Evolutionary conservation across 2,113 vertebrate genomes (phyloP).

Genomic region (Dicerorhinus sumatrensis): DNA sequence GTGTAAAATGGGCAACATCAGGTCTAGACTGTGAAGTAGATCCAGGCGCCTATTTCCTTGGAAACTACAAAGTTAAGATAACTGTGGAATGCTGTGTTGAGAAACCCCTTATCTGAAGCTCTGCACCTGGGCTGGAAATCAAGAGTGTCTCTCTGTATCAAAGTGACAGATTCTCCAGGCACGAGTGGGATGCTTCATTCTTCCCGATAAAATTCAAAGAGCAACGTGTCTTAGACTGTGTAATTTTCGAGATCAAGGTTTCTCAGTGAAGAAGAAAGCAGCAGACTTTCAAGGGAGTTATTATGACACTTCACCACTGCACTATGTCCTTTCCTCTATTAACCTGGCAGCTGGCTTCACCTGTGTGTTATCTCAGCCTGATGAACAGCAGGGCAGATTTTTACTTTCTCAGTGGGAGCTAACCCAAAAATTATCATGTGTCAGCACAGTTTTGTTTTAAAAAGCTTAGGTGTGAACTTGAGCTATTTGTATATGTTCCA

Average conservation of each 20-base stretch:
- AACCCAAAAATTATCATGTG: neutral
- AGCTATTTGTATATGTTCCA: neutral
- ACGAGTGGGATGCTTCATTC: neutral
- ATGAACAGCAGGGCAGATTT: neutral
- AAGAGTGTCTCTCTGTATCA: neutral
- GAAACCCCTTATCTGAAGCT: neutral
- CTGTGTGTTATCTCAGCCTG: neutral
- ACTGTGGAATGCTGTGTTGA: neutral
- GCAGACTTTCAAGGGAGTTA: neutral
- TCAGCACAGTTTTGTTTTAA: neutral
- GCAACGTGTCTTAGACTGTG: neutral
- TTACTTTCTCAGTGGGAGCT: neutral
- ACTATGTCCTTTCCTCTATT: neutral
- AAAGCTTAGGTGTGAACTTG: neutral
- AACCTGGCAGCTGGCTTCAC: neutral
- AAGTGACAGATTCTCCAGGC: neutral
- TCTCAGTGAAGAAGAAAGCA: neutral
- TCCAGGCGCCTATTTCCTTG: neutral
- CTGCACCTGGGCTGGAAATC: neutral
- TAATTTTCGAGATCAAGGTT: neutral
- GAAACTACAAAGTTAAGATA: constrained; percentile 18
- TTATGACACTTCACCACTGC: neutral
- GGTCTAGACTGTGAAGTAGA: neutral
- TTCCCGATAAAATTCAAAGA: neutral
- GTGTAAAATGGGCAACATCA: neutral